Evolutionary conservation across 2,797 vertebrate species (phyloP).

Genomic region (Lateolabrax maculatus): DNA sequence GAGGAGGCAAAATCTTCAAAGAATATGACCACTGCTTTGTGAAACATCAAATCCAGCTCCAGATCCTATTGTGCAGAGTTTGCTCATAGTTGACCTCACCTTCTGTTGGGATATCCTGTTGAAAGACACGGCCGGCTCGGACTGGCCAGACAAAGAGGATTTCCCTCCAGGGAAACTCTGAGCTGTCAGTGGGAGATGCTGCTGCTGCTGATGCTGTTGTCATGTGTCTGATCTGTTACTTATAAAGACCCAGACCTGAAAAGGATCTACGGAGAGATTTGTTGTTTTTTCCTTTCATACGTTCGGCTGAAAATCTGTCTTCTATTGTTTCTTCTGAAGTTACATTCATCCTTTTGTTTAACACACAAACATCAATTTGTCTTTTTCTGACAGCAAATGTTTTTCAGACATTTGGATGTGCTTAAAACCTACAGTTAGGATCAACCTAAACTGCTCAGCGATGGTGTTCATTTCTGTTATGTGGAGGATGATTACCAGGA

Average conservation of each 20-base stretch:
- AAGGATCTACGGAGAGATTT: constrained; percentile 33
- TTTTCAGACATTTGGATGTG: not conserved
- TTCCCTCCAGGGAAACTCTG: constrained; percentile 74
- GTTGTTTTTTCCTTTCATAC: constrained; percentile 16
- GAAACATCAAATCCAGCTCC: constrained; percentile 81
- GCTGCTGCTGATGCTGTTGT: constrained; percentile 42
- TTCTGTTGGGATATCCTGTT: constrained; percentile 81
- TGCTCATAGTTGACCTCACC: constrained; percentile 87
- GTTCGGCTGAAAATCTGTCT: constrained; percentile 28
- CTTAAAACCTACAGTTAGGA: not conserved
- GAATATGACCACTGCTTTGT: constrained; percentile 79
- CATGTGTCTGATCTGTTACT: constrained; percentile 64
- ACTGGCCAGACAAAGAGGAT: constrained; percentile 77
- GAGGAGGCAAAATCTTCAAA: constrained; percentile 76
- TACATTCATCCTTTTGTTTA: constrained; percentile 8
- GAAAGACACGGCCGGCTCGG: constrained; percentile 66
- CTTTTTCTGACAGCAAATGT: not conserved
- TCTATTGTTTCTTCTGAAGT: not conserved
- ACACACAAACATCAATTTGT: constrained; percentile 10
- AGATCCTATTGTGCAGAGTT: constrained; percentile 75
- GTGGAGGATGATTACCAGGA: not conserved
- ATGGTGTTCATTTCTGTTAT: not conserved
- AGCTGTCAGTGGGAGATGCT: constrained; percentile 76
- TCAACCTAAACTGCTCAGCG: not conserved
- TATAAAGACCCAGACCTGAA: constrained; percentile 29